Percentiles rank a stretch among this genome's conserved stretches.
Evolutionary conservation across 2,888 invertebrate genomes (phyloP).

Genomic region (Crematogaster levior): DNA sequence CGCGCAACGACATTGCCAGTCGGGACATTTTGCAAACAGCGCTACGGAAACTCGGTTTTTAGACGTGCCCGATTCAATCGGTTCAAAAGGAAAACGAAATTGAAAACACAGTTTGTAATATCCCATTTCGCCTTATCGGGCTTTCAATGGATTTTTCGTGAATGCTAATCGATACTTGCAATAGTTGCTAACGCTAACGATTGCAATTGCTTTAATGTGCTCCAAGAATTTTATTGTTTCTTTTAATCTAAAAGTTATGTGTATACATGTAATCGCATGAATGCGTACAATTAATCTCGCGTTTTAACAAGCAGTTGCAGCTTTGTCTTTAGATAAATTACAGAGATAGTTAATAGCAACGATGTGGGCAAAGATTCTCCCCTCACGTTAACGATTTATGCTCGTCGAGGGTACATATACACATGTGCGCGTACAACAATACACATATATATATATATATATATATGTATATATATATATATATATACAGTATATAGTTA

Average conservation of each 20-base stretch:
- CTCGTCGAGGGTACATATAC: not conserved
- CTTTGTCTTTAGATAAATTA: constrained; percentile 29
- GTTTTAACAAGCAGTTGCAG: not conserved
- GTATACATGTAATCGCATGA: too few relatives aligned
- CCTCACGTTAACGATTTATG: constrained; percentile 30
- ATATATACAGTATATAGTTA: constrained; percentile 19
- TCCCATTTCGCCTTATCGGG: constrained; percentile 52
- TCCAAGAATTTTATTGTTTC: not conserved
- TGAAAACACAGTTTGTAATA: constrained; percentile 48
- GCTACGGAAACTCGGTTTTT: constrained; percentile 37
- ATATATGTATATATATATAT: too few relatives aligned
- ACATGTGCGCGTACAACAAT: too few relatives aligned
- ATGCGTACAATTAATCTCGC: constrained; percentile 2
- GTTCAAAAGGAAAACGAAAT: constrained; percentile 32
- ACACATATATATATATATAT: not conserved
- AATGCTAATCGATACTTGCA: constrained; percentile 40
- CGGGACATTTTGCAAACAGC: constrained; percentile 51
- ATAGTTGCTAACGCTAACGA: constrained; percentile 7
- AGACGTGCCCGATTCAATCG: constrained; percentile 37
- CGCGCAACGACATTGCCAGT: constrained; percentile 14
- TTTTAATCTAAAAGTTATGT: not conserved
- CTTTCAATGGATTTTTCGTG: constrained; percentile 18
- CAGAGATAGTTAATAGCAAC: constrained; percentile 33
- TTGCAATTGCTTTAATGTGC: not conserved
- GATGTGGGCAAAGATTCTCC: constrained; percentile 14